These are phyloP conservation scores for Batillaria attramentaria DNA, from an alignment of 1,140 invertebrate genomes.

Conservation along the genomic window DNA sequence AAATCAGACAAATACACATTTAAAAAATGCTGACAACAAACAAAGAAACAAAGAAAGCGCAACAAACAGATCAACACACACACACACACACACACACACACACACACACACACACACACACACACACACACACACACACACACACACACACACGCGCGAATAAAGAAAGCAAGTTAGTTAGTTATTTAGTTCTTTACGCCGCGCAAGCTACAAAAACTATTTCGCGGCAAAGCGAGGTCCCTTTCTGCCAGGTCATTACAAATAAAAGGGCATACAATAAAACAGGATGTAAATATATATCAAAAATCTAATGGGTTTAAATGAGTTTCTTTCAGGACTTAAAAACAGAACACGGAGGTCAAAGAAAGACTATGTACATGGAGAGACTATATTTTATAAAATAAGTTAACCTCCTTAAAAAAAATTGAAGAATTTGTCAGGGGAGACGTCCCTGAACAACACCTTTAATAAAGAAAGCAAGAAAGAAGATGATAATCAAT, in stretches of 20 bases:
- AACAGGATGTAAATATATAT: not conserved
- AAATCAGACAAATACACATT: not conserved
- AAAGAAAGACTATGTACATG: no score
- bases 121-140: not conserved
- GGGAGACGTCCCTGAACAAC: not conserved
- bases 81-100: not conserved
- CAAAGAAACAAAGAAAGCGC: not conserved
- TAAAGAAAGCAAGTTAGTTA: not conserved
- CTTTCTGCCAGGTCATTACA: no score
- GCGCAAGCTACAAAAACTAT: not conserved
- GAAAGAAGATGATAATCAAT: not conserved
- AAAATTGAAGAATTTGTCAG: not conserved
- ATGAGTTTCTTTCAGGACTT: not conserved
- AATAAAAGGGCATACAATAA: not conserved
- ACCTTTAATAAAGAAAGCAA: not conserved
- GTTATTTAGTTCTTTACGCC: not conserved
- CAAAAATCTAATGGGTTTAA: not conserved
- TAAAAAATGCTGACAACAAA: not conserved
- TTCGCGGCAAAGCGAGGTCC: no score
- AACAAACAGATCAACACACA: not conserved
- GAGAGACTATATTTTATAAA: no score
- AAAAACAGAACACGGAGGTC: no score
- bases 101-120: constrained; percentile 8
- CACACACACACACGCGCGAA: constrained; percentile 5
- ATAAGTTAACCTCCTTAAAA: not conserved